phyloP scores from a whole-genome alignment of 1,140 invertebrate genomes.

The Macrosteles quadrilineatus region DNA sequence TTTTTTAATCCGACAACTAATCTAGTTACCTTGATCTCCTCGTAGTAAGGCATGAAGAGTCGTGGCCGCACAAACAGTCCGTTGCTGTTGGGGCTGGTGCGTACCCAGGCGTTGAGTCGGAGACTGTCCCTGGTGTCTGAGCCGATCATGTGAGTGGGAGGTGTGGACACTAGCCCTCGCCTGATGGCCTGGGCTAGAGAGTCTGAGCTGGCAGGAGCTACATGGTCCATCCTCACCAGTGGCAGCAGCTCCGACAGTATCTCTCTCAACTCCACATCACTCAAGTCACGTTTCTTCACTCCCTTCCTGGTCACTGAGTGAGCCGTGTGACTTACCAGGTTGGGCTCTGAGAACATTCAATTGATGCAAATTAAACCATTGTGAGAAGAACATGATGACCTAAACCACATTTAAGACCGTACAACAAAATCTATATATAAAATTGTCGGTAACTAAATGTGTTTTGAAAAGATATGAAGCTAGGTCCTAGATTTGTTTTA shows the following conservation, averaged over 20 bases:
- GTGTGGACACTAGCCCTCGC: conserved; percentile 80
- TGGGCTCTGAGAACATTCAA: conserved; percentile 71
- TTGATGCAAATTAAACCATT: too few relatives aligned
- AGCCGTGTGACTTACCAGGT: conserved; percentile 87
- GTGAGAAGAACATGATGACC: too few relatives aligned
- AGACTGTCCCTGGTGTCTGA: conserved; percentile 25
- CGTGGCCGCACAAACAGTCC: conserved; percentile 83
- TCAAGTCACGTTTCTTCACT: conserved; percentile 80
- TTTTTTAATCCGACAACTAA: too few relatives aligned
- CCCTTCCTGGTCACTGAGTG: conserved; percentile 87
- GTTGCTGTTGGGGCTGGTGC: conserved; percentile 64
- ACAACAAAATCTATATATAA: too few relatives aligned
- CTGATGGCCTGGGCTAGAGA: conserved; percentile 73
- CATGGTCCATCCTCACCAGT: conserved; percentile 85
- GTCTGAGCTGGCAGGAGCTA: conserved; percentile 84
- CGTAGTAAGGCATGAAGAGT: conserved; percentile 91
- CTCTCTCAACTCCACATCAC: conserved; percentile 84
- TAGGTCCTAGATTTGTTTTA: too few relatives aligned
- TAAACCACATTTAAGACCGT: too few relatives aligned
- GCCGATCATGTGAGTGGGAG: conserved; percentile 85
- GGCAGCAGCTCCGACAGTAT: conserved; percentile 78
- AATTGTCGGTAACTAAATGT: too few relatives aligned
- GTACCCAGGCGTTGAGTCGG: conserved; percentile 83
- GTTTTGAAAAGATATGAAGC: too few relatives aligned
- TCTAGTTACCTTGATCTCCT: conserved; percentile 89